Evolutionary conservation across 2,888 invertebrate species (phyloP).

Genomic region (Eilema caniola): DNA sequence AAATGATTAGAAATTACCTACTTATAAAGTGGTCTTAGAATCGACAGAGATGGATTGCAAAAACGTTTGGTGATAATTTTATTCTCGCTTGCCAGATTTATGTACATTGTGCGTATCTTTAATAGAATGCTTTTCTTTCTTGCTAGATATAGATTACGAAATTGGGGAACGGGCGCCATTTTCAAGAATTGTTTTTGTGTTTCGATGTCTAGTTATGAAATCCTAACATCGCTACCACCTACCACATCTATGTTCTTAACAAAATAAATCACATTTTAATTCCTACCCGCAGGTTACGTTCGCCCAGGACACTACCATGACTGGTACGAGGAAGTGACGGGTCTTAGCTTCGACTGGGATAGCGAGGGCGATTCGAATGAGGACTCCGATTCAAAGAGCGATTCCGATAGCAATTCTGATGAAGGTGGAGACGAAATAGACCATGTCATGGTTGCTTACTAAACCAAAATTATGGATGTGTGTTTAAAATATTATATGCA

Average conservation of each 20-base stretch:
- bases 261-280: background rate
- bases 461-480: background rate
- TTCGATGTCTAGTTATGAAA: too few species aligned
- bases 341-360: constrained; percentile 76
- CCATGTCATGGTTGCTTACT: background rate
- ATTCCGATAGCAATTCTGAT: background rate
- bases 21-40: too few species aligned
- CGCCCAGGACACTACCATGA: constrained; percentile 79
- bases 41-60: too few species aligned
- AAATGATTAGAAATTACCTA: too few species aligned
- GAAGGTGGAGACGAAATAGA: background rate
- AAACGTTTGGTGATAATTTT: too few species aligned
- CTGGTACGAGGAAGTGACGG: constrained; percentile 73
- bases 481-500: background rate
- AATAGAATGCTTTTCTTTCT: too few species aligned
- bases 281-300: constrained; percentile 64
- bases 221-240: too few species aligned
- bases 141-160: too few species aligned
- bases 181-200: too few species aligned
- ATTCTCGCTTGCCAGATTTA: too few species aligned
- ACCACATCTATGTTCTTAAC: background rate
- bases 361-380: constrained; percentile 16
- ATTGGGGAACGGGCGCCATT: too few species aligned
- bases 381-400: background rate
- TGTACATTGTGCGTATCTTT: too few species aligned